A percentile compares a stretch with the other conserved stretches of the same genome.
These are phyloP conservation scores for Phataginus tricuspis DNA, from an alignment of 2,797 vertebrate genomes.

Conservation along the genomic window DNA sequence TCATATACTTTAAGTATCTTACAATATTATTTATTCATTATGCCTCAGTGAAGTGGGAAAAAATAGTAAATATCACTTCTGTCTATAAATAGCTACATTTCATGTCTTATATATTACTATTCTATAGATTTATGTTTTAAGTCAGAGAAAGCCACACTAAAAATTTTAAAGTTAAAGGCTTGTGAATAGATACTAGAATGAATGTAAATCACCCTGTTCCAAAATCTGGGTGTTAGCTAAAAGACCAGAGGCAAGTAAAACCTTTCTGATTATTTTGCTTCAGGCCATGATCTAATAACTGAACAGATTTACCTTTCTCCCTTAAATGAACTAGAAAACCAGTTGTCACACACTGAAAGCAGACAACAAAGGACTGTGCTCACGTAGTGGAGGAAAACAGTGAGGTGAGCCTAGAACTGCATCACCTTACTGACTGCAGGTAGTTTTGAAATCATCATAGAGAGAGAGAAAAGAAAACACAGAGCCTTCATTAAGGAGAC, in stretches of 20 bases:
- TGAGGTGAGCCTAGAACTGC: background rate
- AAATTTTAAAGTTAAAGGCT: background rate
- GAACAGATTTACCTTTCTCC: background rate
- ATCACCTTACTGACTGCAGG: background rate
- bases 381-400: background rate
- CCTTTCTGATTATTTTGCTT: background rate
- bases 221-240: background rate
- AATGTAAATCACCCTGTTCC: background rate
- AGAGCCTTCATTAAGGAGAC: background rate
- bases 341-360: background rate
- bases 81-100: background rate
- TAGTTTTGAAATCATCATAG: conserved; percentile 59
- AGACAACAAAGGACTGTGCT: background rate
- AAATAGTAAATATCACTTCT: background rate
- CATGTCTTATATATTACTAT: background rate
- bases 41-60: background rate
- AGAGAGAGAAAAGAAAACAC: background rate
- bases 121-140: background rate
- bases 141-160: background rate
- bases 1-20: background rate
- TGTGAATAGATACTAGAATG: background rate
- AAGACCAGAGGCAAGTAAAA: background rate
- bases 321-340: background rate
- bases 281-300: background rate
- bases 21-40: background rate